phyloP scores from a whole-genome alignment of 2,888 invertebrate species.

The Xestia rhomboidea region DNA sequence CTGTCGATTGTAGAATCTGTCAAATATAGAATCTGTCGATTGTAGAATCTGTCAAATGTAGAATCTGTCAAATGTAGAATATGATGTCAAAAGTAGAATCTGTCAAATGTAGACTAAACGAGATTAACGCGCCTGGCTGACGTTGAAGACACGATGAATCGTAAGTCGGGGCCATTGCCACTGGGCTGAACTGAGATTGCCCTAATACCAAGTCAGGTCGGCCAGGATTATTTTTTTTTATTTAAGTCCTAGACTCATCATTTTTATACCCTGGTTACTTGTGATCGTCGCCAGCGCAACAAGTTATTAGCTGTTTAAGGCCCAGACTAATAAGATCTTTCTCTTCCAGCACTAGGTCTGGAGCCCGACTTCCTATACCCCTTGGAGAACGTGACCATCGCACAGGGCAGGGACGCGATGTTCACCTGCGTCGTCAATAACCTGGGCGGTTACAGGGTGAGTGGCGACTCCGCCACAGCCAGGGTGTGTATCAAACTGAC shows the following conservation, averaged over 20 bases:
- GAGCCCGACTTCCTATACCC: conserved; percentile 95
- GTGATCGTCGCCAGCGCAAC: not conserved
- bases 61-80: no score
- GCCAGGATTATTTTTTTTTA: not conserved
- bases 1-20: no score
- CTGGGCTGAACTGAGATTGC: not conserved
- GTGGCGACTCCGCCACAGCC: conserved; percentile 96
- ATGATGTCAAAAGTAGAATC: no score
- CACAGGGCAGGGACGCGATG: conserved; percentile 95
- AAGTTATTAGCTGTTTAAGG: not conserved
- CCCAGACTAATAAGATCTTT: not conserved
- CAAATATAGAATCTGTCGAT: no score
- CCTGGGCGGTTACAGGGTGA: conserved; percentile 97
- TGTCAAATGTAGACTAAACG: no score
- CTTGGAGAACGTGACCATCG: conserved; percentile 95
- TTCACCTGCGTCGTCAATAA: conserved; percentile 96
- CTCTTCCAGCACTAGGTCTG: conserved; percentile 92
- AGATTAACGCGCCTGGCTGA: not conserved
- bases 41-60: no score
- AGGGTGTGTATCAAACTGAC: conserved; percentile 94
- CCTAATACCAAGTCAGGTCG: not conserved
- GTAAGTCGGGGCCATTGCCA: not conserved
- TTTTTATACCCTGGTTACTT: not conserved
- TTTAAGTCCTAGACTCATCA: not conserved
- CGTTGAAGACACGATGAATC: not conserved